A percentile compares a stretch with the other conserved stretches of the same genome.
These are phyloP conservation scores for Micronycteris hirsuta DNA, from an alignment of 2,113 vertebrate genomes.

Conservation along the genomic window DNA sequence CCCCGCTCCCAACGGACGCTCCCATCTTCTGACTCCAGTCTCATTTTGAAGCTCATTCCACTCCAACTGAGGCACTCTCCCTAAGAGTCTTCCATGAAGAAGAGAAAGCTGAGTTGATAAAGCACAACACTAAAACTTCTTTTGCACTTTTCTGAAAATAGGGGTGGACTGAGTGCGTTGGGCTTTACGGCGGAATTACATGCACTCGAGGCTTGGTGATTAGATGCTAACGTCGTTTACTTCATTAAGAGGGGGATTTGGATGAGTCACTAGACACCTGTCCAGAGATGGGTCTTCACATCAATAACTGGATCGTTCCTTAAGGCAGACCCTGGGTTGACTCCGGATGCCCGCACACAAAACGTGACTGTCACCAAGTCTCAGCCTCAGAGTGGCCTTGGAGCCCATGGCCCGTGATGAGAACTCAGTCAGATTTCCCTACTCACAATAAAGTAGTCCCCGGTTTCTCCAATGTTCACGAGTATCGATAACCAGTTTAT, in stretches of 20 bases:
- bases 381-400: not conserved
- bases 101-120: not conserved
- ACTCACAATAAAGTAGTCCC: not conserved
- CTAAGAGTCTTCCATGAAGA: not conserved
- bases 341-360: not conserved
- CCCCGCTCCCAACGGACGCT: too few relatives aligned
- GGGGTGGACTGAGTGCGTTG: fast-evolving
- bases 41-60: not conserved
- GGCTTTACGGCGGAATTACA: not conserved
- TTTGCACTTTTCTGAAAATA: not conserved
- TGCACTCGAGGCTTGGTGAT: fast-evolving
- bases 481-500: not conserved
- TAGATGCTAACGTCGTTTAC: not conserved
- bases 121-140: not conserved
- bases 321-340: not conserved
- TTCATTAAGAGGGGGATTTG: not conserved
- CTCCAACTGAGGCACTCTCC: not conserved
- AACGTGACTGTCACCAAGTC: not conserved
- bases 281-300: not conserved
- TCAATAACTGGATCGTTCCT: not conserved
- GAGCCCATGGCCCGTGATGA: not conserved
- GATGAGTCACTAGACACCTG: not conserved
- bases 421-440: not conserved
- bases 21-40: not conserved
- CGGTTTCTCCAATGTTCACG: not conserved